A percentile compares a stretch with the other conserved stretches of the same genome.
Evolutionary conservation across 92 coral and sea anemone species (phyloP).

Genomic region (Micromussa lordhowensis): DNA sequence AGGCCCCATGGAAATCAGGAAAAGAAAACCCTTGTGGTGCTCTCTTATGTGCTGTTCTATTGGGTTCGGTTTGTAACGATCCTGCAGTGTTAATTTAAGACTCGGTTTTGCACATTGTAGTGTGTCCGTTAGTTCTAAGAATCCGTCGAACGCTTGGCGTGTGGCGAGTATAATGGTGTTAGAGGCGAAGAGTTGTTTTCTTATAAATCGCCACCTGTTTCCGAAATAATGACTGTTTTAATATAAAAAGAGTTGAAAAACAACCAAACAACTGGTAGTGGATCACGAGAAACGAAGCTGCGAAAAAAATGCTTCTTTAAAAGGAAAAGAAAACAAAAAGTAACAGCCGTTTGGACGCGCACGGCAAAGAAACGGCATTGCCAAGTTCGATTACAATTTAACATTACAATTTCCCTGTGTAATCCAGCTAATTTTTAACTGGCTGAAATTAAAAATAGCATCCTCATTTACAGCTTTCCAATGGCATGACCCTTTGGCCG

Average conservation of each 20-base stretch:
- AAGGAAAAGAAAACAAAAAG: background rate
- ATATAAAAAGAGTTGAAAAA: background rate
- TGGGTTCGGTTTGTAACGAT: background rate
- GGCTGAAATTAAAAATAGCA: background rate
- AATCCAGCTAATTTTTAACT: background rate
- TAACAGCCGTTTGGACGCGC: background rate
- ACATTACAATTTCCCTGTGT: background rate
- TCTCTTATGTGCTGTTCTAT: background rate
- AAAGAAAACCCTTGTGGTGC: background rate
- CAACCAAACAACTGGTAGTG: background rate
- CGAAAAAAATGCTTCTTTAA: background rate
- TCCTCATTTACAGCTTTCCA: background rate
- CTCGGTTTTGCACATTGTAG: background rate
- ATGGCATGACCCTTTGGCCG: background rate
- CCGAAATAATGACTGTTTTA: background rate
- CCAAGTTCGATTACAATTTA: background rate
- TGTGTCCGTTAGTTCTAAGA: background rate
- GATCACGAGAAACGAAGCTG: background rate
- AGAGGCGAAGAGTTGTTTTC: background rate
- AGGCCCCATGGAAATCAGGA: background rate
- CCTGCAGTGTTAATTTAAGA: background rate
- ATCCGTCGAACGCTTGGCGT: slow-evolving; percentile 27
- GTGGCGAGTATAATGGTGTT: slow-evolving; percentile 21
- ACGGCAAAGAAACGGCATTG: background rate
- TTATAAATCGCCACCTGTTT: slow-evolving; percentile 26